Conservation (phyloP, 1,140 invertebrate species). For the Cydia amplana region DNA sequence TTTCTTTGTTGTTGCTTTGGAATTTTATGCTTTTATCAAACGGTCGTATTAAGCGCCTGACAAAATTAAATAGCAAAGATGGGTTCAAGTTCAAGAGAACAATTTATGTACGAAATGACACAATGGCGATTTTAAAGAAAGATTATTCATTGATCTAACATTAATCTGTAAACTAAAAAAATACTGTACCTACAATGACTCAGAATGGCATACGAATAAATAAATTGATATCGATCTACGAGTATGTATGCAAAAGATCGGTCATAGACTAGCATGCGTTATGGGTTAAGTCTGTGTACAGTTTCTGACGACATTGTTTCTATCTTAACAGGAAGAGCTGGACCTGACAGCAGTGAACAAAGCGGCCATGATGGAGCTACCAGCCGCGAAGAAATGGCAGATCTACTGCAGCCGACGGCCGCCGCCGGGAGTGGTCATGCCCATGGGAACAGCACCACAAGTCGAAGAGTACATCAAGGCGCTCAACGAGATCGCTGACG, state of each 20-base stretch:
- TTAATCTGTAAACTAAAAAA: no score
- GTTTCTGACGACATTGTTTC: slow-evolving; percentile 4
- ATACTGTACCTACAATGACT: no score
- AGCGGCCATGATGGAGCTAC: slow-evolving; percentile 94
- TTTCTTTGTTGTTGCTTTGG: no score
- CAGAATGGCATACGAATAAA: no score
- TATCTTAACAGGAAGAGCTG: slow-evolving; percentile 88
- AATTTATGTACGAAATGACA: no score
- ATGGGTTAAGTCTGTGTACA: no score
- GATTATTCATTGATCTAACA: no score
- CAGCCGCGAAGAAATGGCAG: slow-evolving; percentile 98
- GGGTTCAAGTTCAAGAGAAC: background rate
- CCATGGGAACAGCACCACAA: slow-evolving; percentile 85
- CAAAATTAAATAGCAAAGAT: background rate
- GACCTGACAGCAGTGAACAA: slow-evolving; percentile 96
- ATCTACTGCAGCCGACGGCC: slow-evolving; percentile 96
- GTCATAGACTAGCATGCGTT: no score
- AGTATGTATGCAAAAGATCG: no score
- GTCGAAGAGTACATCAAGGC: slow-evolving; percentile 95
- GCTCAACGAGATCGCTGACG: slow-evolving; percentile 87
- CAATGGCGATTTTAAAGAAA: no score
- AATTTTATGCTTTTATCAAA: no score
- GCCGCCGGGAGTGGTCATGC: slow-evolving; percentile 79
- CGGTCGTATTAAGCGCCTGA: background rate
- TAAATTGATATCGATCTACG: no score